A percentile compares a stretch with the other conserved stretches of the same genome.
phyloP scores from a whole-genome alignment of 2,113 vertebrate genomes.

The Anarhynchus alexandrinus region DNA sequence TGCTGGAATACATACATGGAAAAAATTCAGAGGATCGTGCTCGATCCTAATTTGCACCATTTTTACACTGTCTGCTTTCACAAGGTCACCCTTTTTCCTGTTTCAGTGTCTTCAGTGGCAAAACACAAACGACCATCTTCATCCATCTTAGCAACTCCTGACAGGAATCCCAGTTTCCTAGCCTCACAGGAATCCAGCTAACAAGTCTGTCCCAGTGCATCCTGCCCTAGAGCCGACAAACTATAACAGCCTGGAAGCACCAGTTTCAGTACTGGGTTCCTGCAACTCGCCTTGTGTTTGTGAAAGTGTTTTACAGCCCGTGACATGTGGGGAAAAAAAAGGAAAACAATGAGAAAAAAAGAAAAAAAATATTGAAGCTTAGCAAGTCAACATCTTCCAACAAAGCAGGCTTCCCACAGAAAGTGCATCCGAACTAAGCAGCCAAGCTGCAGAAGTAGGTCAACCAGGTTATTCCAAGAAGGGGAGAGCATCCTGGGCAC shows the following conservation, averaged over 20 bases:
- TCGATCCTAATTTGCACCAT: neutral
- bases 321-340: accelerated
- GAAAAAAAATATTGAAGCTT: neutral
- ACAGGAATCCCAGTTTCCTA: neutral
- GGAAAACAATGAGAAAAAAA: neutral
- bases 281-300: neutral
- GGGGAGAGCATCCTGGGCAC: neutral
- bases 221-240: neutral
- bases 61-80: neutral
- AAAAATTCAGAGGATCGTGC: neutral
- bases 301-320: neutral
- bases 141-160: neutral
- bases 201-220: neutral
- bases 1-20: neutral
- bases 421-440: neutral
- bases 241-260: no score
- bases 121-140: neutral
- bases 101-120: neutral
- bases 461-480: neutral
- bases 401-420: neutral
- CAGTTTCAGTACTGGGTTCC: neutral
- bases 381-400: neutral
- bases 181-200: neutral
- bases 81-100: neutral
- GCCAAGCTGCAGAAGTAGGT: neutral